Base-by-base conservation (phyloP, 2,797 vertebrate genomes). In the Columba guinea region DNA sequence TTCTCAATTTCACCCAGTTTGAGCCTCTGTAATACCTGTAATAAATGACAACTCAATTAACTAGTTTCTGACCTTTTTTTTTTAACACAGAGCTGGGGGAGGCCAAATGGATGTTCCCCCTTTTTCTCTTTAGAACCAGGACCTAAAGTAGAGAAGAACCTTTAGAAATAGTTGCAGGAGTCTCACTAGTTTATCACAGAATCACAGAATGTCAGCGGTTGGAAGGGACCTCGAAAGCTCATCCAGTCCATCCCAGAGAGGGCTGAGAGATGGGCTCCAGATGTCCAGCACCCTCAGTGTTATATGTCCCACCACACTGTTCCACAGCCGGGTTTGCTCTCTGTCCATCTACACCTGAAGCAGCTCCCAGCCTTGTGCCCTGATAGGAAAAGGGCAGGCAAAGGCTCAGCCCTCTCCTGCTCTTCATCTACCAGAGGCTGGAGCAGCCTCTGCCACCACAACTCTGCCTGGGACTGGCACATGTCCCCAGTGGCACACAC, bases 401-500 rank as follows among this genome's bases (percentile, higher is more conserved):
- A 34, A 64, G 39, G 35, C 69, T 37, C 37, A 52, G 28, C n/a
- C 59, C 37, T 5, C 30, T 32, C 58, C 52, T 6, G 51, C 49
- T n/a, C 44, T 28, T n/a, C 32, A 13, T 4, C 41, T 8, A 2
- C 28, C 5, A 7, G 18, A 1, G 27, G 30, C 20, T 3, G 65
- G 53, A 68, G 62, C 56, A 34, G 32, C 14, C 12, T 11, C 39
- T 8, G 35, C 34, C 28, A 2, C 58, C 34, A 2, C 4, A 2
- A 18, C 27, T 17, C 41, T 44, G 21, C 52, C 27, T 4, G 41
- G 24, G 3, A 21, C 9, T 3, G 46, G 71, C 3, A 2, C 49
- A 7, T 26, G 35, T 12, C n/a, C 18, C 30, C 0, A 2, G 2
- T 1, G 19, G n/a, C 27, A 18, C 4, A 4, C 1, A 3, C 2